Conservation (phyloP, 2,797 vertebrate species). For the Scomberomorus guttatus region DNA sequence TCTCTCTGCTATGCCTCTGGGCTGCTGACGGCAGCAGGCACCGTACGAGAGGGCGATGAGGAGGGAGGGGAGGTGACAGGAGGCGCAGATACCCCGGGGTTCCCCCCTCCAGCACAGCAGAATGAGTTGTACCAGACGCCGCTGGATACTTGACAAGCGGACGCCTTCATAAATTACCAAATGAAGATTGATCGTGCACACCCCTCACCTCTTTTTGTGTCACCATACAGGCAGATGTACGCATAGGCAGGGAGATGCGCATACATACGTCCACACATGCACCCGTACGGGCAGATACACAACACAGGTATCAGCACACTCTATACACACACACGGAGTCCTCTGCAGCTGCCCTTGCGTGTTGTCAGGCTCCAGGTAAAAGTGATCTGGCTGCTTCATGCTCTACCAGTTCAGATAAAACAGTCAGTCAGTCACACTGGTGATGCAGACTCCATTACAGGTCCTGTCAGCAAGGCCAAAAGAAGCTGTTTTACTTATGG, state of each 20-base stretch:
- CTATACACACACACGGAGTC: constrained; percentile 20
- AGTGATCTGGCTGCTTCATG: constrained; percentile 57
- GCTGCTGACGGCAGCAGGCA: constrained; percentile 84
- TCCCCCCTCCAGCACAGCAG: constrained; percentile 77
- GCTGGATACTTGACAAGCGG: constrained; percentile 86
- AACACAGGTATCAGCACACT: neutral
- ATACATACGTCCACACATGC: neutral
- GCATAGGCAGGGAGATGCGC: constrained; percentile 14
- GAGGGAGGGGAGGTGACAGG: constrained; percentile 82
- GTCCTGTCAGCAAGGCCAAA: constrained; percentile 63
- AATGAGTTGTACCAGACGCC: constrained; percentile 86
- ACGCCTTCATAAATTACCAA: constrained; percentile 86
- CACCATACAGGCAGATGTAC: constrained; percentile 44
- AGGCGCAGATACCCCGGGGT: constrained; percentile 83
- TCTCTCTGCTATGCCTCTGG: constrained; percentile 73
- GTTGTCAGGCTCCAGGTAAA: constrained; percentile 55
- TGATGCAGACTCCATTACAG: constrained; percentile 75
- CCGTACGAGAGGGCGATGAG: constrained; percentile 57
- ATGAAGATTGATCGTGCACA: constrained; percentile 87
- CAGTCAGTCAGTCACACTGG: constrained; percentile 68
- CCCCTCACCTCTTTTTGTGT: constrained; percentile 73
- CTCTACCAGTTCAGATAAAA: constrained; percentile 64
- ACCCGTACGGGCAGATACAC: constrained; percentile 3
- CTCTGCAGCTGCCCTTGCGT: constrained; percentile 48
- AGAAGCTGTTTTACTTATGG: constrained; percentile 67